Evolutionary conservation across 1,140 invertebrate genomes (phyloP).

Genomic region (Heterodera schachtii): DNA sequence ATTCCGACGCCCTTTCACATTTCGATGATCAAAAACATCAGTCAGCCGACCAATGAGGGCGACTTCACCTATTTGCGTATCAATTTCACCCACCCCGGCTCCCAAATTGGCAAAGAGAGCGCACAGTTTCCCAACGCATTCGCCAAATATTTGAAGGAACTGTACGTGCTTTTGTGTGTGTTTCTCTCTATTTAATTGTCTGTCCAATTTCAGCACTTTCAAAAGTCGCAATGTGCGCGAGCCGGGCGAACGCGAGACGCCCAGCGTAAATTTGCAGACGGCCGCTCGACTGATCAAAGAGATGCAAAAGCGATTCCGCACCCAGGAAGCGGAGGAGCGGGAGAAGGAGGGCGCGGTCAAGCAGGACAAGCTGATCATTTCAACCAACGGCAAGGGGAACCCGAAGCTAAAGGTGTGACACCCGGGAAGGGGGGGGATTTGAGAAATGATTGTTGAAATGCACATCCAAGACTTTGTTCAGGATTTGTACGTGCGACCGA

Average conservation of each 20-base stretch:
- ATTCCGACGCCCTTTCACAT: constrained; percentile 96
- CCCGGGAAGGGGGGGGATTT: constrained; percentile 27
- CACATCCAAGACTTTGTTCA: no score
- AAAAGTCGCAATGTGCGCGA: constrained; percentile 96
- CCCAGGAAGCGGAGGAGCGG: constrained; percentile 92
- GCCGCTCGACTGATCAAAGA: constrained; percentile 97
- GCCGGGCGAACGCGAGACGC: constrained; percentile 89
- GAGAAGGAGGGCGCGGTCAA: constrained; percentile 96
- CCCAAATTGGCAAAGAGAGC: constrained; percentile 83
- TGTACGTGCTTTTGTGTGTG: constrained; percentile 73
- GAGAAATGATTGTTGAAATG: no score
- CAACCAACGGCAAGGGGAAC: constrained; percentile 88
- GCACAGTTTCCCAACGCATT: constrained; percentile 90
- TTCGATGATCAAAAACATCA: constrained; percentile 82
- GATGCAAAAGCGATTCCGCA: constrained; percentile 98
- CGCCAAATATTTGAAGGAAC: constrained; percentile 95
- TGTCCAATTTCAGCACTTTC: constrained; percentile 81
- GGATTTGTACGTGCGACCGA: constrained; percentile 95
- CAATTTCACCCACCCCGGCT: constrained; percentile 97
- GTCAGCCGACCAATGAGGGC: constrained; percentile 75
- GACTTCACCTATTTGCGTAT: constrained; percentile 98
- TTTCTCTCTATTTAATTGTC: constrained; percentile 11
- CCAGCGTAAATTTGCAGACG: constrained; percentile 92
- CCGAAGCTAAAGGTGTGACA: constrained; percentile 81
- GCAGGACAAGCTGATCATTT: constrained; percentile 93